Evolutionary conservation across 2,113 vertebrate species (phyloP), one percentile per base, ranked within the genome.

Genomic region (Sceloporus tristichus): DNA sequence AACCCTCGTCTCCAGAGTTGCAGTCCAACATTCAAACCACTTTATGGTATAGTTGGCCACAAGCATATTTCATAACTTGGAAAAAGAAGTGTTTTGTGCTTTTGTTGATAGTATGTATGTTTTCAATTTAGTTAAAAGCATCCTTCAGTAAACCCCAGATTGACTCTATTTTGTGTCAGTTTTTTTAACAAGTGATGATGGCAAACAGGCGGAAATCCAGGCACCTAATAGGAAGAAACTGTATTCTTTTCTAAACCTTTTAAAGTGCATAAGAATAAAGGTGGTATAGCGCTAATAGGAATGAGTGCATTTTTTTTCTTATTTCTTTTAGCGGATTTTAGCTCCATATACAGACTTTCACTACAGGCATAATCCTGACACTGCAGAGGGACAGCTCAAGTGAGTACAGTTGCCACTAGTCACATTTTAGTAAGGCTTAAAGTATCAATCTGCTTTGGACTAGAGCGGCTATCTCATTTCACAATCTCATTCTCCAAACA

Each of bases 321-420:
- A 82, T 94, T 93, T 93, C 84, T 87, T 94, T 89, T 94, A 99
- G 99, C 96, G 98, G 98, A 99, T 99, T 97, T 97, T 99, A 87
- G 98, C 99, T 83, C 98, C 99, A 91, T 99, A 99, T 95, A 99
- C 99, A 80, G 99, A 99, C 97, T 99, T 99, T 96, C 98, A 99
- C 98, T 99, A 99, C 97, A 98, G 98, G 89, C 98, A 99, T 95
- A 99, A 99, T 90, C 98, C 99, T 91, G 98, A 99, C 93, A 99
- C 97, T 68, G 96, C 98, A 87, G 98, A 99, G 97, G 98, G 98
- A 88, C 98, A 99, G 90, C 97, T 99, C 94, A 99, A 99, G 99
- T 99, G 96, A 99, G 99, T 98, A 88, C 82, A 86, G 4, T 83
- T 2, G 13, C 2, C 10, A 40, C 56, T 74, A 34, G 18, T 53